Percentiles rank a stretch among this genome's conserved stretches.
These are phyloP conservation scores for Pectinophora gossypiella DNA, from an alignment of 1,140 invertebrate species.

Conservation along the genomic window DNA sequence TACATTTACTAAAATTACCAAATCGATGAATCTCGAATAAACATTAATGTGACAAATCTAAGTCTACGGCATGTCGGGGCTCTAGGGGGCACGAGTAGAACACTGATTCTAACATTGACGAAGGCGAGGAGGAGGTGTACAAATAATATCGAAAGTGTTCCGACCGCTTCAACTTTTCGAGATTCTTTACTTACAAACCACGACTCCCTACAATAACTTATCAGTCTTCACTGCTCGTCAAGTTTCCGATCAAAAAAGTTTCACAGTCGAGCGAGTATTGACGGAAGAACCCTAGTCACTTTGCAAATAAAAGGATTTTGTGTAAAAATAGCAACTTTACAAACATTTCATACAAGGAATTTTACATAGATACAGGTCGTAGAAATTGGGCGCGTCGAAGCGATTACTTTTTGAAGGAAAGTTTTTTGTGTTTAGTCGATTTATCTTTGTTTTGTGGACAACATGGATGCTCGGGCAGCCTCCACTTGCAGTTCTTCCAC, in stretches of 20 bases:
- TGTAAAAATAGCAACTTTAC: slow-evolving; percentile 73
- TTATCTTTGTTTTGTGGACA: slow-evolving; percentile 76
- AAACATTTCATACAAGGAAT: slow-evolving; percentile 59
- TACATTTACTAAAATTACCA: slow-evolving; percentile 62
- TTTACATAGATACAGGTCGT: slow-evolving; percentile 64
- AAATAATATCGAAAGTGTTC: slow-evolving; percentile 35
- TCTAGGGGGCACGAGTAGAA: slow-evolving; percentile 54
- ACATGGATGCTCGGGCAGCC: slow-evolving; percentile 74
- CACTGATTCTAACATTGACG: slow-evolving; percentile 60
- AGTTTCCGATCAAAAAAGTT: slow-evolving; percentile 57
- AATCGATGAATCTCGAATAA: slow-evolving; percentile 60
- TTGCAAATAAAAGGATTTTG: slow-evolving; percentile 53
- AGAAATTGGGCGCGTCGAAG: slow-evolving; percentile 55
- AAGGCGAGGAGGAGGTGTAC: slow-evolving; percentile 37
- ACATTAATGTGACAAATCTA: slow-evolving; percentile 62
- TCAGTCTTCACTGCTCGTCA: slow-evolving; percentile 72
- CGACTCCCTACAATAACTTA: slow-evolving; percentile 60
- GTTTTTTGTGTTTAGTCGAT: slow-evolving; percentile 65
- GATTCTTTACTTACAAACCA: slow-evolving; percentile 52
- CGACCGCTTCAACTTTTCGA: slow-evolving; percentile 43
- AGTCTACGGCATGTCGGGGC: slow-evolving; percentile 50
- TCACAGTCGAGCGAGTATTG: slow-evolving; percentile 52
- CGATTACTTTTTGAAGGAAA: slow-evolving; percentile 70
- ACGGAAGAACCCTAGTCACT: slow-evolving; percentile 50
- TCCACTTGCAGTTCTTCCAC: slow-evolving; percentile 85